Percentiles rank a stretch among this genome's conserved stretches.
Conservation (phyloP, 2,113 vertebrate species). For the Cephalopterus ornatus region DNA sequence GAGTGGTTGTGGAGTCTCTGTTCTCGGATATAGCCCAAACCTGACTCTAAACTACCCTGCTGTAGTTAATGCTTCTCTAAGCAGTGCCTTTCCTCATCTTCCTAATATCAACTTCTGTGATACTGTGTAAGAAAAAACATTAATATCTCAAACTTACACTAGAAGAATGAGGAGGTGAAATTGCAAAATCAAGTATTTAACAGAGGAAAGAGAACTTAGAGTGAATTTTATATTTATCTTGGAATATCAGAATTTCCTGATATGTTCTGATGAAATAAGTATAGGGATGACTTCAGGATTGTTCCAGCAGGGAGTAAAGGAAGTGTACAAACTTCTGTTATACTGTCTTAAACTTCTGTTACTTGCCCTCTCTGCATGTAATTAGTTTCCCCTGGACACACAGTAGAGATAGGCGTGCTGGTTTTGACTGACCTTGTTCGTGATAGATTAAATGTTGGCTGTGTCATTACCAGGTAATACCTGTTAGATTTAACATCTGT, state of each 20-base stretch:
- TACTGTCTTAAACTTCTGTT: too few species aligned
- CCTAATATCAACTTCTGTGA: neutral
- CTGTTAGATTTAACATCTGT: neutral
- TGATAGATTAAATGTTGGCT: neutral
- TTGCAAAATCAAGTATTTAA: neutral
- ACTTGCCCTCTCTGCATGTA: neutral
- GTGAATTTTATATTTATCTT: neutral
- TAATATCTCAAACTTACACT: neutral
- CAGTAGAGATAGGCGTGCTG: neutral
- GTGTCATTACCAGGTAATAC: neutral
- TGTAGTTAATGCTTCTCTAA: neutral
- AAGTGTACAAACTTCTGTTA: neutral
- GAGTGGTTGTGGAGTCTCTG: neutral
- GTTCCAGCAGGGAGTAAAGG: neutral
- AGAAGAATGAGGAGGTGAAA: neutral
- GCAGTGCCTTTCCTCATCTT: neutral
- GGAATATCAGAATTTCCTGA: neutral
- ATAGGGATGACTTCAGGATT: neutral
- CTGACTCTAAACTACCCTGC: neutral
- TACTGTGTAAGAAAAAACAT: neutral
- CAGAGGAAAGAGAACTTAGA: neutral
- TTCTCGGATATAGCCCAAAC: neutral
- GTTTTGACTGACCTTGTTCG: neutral
- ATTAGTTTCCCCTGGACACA: fast-evolving
- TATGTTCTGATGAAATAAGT: neutral